These are phyloP conservation scores for Thera britannica DNA, from an alignment of 2,888 invertebrate genomes.

Conservation along the genomic window DNA sequence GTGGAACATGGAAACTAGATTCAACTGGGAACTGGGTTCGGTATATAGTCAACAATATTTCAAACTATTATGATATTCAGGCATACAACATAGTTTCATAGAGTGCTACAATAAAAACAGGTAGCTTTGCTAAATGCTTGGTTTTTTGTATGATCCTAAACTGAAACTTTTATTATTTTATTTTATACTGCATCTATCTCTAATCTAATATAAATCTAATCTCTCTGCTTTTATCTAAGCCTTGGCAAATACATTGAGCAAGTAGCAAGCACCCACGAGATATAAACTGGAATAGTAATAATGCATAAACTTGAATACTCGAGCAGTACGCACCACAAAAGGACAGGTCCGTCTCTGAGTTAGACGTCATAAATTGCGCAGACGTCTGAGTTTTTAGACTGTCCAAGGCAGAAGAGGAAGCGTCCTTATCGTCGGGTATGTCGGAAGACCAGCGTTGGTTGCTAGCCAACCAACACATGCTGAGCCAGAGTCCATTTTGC, in stretches of 20 bases:
- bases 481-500: too few species aligned
- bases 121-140: too few species aligned
- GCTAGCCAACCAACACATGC: too few species aligned
- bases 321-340: slow-evolving; percentile 60
- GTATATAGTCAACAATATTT: slow-evolving; percentile 9
- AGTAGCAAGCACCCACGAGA: slow-evolving; percentile 15
- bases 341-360: slow-evolving; percentile 64
- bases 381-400: slow-evolving; percentile 57
- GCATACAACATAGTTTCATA: background rate
- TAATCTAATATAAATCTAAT: background rate
- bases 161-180: too few species aligned
- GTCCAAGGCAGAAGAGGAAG: slow-evolving; percentile 34
- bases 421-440: background rate
- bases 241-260: slow-evolving; percentile 12
- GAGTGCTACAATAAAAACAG: too few species aligned
- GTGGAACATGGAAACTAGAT: slow-evolving; percentile 30
- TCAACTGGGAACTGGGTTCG: slow-evolving; percentile 16
- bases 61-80: slow-evolving; percentile 5
- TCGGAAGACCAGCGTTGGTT: too few species aligned
- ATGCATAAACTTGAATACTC: slow-evolving; percentile 51
- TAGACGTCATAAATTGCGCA: slow-evolving; percentile 69
- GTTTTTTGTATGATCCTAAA: too few species aligned
- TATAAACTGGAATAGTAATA: slow-evolving; percentile 38
- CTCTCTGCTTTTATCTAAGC: background rate
- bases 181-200: too few species aligned